These are phyloP conservation scores for Trematomus loennbergii DNA, from an alignment of 2,113 vertebrate genomes.

Conservation along the genomic window DNA sequence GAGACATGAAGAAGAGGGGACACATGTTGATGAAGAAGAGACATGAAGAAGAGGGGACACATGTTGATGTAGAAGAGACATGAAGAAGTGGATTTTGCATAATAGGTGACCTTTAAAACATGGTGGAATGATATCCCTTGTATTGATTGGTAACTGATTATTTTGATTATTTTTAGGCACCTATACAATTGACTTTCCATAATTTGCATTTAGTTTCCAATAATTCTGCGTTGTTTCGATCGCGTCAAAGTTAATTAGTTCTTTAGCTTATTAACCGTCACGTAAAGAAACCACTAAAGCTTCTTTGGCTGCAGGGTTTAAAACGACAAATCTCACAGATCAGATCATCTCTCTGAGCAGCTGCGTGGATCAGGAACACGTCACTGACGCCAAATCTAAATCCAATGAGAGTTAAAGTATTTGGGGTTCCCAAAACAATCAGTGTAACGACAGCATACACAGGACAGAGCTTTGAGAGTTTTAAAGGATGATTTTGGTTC, in stretches of 20 bases:
- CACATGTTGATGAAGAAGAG: too few species aligned
- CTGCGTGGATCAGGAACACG: slow-evolving; percentile 18
- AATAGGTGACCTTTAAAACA: background rate
- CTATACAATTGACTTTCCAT: background rate
- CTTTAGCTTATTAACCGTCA: background rate
- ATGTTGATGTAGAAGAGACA: too few species aligned
- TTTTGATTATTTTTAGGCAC: background rate
- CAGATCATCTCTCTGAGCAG: slow-evolving; percentile 34
- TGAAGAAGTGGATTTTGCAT: too few species aligned
- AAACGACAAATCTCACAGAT: slow-evolving; percentile 6
- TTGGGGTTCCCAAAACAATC: background rate
- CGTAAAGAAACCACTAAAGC: background rate
- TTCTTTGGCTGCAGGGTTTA: background rate
- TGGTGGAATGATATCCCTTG: background rate
- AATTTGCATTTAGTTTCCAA: background rate
- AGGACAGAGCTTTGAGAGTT: too few species aligned
- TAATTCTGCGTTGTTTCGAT: background rate
- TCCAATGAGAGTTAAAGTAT: slow-evolving; percentile 9
- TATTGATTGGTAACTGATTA: background rate
- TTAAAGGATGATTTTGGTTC: too few species aligned
- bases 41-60: too few species aligned
- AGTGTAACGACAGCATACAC: too few species aligned
- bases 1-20: too few species aligned
- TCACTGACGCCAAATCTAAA: slow-evolving; percentile 10
- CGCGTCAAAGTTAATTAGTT: background rate